Conservation (phyloP, 2,888 invertebrate genomes). For the Aromia moschata region DNA sequence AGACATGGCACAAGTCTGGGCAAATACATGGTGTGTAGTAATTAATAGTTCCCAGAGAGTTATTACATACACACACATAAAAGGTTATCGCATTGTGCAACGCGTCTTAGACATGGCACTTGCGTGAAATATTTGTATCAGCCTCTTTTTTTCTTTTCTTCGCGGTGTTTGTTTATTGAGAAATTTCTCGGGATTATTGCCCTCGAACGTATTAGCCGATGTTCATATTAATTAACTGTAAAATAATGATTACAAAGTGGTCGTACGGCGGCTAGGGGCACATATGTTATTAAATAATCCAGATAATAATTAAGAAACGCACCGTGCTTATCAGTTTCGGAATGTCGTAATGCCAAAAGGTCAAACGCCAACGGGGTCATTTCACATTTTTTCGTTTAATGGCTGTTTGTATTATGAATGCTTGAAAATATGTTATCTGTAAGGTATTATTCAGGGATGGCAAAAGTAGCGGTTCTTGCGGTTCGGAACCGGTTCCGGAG, state of each 20-base stretch:
- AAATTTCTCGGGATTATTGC: constrained; percentile 21
- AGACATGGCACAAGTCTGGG: constrained; percentile 1
- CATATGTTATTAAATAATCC: not conserved
- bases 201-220: constrained; percentile 5
- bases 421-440: too few species aligned
- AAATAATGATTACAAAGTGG: not conserved
- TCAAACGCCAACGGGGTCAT: not conserved
- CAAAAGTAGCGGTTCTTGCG: too few species aligned
- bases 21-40: constrained; percentile 12
- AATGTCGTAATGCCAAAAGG: not conserved
- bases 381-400: too few species aligned
- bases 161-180: constrained; percentile 21
- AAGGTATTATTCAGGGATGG: too few species aligned
- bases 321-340: not conserved
- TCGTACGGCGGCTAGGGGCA: not conserved
- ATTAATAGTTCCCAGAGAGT: constrained; percentile 18
- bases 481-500: too few species aligned
- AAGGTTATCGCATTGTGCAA: constrained; percentile 29
- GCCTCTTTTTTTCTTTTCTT: constrained; percentile 14
- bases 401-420: too few species aligned
- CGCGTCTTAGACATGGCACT: constrained; percentile 22
- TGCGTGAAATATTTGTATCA: constrained; percentile 26
- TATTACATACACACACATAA: constrained; percentile 24
- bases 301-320: not conserved
- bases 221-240: not conserved